phyloP scores from a whole-genome alignment of 2,888 invertebrate genomes.

The Trichacis sp. region DNA sequence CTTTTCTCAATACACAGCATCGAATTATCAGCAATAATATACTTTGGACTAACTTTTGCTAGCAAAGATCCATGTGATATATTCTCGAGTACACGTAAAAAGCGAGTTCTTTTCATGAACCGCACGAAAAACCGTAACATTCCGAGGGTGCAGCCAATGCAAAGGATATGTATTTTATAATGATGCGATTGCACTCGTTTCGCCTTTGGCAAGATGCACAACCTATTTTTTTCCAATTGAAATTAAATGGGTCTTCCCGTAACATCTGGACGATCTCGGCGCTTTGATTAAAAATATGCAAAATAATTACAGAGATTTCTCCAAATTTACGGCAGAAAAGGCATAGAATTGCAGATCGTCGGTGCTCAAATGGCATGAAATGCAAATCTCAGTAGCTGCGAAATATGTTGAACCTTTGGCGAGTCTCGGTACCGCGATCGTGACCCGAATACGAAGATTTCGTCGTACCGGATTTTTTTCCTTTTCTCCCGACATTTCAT shows the following conservation, averaged over 20 bases:
- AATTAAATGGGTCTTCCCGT: not conserved
- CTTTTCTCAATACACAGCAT: too few species aligned
- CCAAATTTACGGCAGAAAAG: not conserved
- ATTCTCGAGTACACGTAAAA: not conserved
- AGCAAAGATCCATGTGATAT: not conserved
- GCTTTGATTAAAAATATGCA: slow-evolving; percentile 3
- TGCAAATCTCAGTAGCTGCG: slow-evolving; percentile 1
- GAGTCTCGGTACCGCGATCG: not conserved
- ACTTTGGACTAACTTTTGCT: too few species aligned
- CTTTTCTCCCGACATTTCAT: not conserved
- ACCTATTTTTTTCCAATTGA: not conserved
- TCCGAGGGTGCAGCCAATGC: not conserved
- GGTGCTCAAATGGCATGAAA: not conserved
- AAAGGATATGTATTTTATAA: not conserved
- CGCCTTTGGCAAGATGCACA: not conserved
- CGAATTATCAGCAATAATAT: too few species aligned
- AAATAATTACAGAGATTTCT: not conserved
- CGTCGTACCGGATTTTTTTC: not conserved
- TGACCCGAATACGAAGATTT: not conserved
- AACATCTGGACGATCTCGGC: not conserved
- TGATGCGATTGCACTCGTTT: not conserved
- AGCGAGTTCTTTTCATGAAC: not conserved
- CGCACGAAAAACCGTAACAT: not conserved
- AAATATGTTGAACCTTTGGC: not conserved
- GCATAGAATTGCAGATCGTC: not conserved